Evolutionary conservation across 2,113 vertebrate genomes (phyloP).

Genomic region (Colaptes auratus): DNA sequence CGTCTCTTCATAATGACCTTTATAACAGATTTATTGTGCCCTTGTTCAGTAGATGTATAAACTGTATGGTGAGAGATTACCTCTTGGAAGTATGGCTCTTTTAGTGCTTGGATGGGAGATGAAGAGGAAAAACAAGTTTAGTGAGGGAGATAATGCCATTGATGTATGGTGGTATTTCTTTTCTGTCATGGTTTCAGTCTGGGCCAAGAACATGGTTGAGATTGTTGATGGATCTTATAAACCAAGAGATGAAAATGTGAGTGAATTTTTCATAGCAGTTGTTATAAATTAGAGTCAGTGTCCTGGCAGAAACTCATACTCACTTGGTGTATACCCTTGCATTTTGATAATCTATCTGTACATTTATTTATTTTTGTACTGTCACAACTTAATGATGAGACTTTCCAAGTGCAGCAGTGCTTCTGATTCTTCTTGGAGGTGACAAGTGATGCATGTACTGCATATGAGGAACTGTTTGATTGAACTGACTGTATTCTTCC

Average conservation of each 20-base stretch:
- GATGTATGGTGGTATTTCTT: not conserved
- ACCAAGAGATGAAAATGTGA: not conserved
- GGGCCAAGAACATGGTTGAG: not conserved
- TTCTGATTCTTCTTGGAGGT: not conserved
- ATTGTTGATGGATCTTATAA: not conserved
- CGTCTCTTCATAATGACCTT: not conserved
- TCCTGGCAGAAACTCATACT: conserved; percentile 62
- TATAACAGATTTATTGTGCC: not conserved
- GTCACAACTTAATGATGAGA: not conserved
- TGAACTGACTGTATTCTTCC: not conserved
- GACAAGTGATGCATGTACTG: not conserved
- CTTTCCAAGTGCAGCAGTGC: not conserved
- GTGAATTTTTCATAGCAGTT: not conserved
- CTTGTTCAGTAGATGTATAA: not conserved
- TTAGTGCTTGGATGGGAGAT: not conserved
- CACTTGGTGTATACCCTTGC: not conserved
- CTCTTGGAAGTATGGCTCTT: not conserved
- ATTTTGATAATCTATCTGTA: not conserved
- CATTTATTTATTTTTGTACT: not conserved
- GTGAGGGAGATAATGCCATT: not conserved
- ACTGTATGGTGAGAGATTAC: not conserved
- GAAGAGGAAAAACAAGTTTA: not conserved
- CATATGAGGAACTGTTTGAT: not conserved
- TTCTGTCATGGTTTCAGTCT: not conserved
- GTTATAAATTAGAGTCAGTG: not conserved